Conservation (phyloP, 2,888 invertebrate genomes). For the Camponotus fellah region DNA sequence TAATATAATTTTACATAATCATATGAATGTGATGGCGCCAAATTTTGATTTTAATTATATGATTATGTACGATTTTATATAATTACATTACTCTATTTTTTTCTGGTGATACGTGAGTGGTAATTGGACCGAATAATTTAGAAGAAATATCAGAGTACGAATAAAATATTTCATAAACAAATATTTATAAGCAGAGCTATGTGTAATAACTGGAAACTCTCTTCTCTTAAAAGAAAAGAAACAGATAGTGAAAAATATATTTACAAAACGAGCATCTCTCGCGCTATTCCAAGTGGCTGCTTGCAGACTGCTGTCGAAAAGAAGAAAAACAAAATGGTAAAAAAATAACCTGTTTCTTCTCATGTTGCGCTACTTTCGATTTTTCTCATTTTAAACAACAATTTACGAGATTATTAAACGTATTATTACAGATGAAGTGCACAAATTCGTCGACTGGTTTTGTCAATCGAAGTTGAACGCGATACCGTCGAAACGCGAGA, state of each 20-base stretch:
- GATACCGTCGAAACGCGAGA: constrained; percentile 61
- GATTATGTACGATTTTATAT: too few relatives aligned
- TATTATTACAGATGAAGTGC: constrained; percentile 21
- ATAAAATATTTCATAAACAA: background rate
- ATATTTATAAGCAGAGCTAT: background rate
- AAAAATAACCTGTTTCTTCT: background rate
- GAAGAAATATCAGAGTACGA: background rate
- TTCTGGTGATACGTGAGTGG: too few relatives aligned
- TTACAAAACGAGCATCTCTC: constrained; percentile 1
- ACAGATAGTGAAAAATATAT: background rate
- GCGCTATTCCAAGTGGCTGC: background rate
- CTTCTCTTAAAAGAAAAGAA: background rate
- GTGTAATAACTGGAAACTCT: background rate
- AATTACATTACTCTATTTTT: too few relatives aligned
- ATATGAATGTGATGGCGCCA: too few relatives aligned
- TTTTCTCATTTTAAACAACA: constrained; percentile 6
- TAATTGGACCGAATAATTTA: background rate
- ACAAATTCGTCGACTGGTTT: constrained; percentile 15
- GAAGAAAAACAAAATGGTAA: background rate
- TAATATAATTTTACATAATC: too few relatives aligned
- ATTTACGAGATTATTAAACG: constrained; percentile 15
- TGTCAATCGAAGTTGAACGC: constrained; percentile 44
- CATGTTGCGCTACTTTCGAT: background rate
- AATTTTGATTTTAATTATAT: too few relatives aligned
- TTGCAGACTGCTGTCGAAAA: background rate